phyloP scores from a whole-genome alignment of 2,113 vertebrate species.

The Ptyas mucosa region DNA sequence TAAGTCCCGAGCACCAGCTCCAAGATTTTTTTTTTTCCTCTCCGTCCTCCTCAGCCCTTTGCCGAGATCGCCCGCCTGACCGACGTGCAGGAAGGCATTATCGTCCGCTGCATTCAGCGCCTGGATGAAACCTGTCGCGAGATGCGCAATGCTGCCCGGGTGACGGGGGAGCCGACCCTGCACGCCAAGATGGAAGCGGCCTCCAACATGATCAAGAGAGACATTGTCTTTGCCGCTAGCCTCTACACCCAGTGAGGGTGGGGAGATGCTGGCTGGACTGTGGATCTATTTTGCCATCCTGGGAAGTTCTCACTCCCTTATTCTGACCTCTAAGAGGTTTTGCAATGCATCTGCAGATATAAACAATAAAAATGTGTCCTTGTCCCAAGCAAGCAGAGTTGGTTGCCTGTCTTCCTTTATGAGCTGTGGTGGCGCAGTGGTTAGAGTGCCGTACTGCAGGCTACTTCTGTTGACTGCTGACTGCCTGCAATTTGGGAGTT shows the following conservation, averaged over 20 bases:
- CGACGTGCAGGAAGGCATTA: slow-evolving; percentile 86
- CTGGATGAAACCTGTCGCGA: slow-evolving; percentile 89
- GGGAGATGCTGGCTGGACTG: background rate
- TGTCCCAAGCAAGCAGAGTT: no score
- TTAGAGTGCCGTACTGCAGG: no score
- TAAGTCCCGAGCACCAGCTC: background rate
- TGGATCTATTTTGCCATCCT: background rate
- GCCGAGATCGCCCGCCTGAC: slow-evolving; percentile 85
- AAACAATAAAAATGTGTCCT: background rate
- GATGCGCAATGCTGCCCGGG: slow-evolving; percentile 83
- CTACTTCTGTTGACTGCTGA: no score
- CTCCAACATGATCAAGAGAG: slow-evolving; percentile 83
- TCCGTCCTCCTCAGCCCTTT: slow-evolving; percentile 73
- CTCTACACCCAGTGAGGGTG: slow-evolving; percentile 85
- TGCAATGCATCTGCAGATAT: background rate
- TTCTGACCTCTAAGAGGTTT: slow-evolving; percentile 6
- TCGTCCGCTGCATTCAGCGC: slow-evolving; percentile 91
- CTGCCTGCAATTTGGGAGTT: no score
- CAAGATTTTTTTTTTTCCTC: background rate
- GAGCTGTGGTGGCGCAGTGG: no score
- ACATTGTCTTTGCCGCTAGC: slow-evolving; percentile 91
- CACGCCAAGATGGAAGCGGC: slow-evolving; percentile 90
- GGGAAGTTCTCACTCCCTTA: background rate
- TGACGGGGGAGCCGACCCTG: slow-evolving; percentile 86
- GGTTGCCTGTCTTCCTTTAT: no score